Base-by-base conservation (phyloP, 2,113 vertebrate genomes). In the Alouatta palliata region DNA sequence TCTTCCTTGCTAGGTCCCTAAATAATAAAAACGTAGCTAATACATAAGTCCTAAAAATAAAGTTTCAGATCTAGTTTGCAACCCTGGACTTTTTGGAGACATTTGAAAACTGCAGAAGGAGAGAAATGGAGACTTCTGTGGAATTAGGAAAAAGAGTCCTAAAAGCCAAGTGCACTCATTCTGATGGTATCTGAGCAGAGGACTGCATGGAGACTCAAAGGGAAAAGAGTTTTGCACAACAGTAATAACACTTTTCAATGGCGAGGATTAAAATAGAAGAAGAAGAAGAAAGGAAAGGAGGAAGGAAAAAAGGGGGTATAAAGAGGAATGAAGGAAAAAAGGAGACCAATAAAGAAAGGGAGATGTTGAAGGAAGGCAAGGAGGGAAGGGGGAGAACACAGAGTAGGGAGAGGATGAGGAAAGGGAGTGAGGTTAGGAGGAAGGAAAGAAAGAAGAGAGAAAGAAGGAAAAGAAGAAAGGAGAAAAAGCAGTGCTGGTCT, bases 251-350 rank as follows among this genome's bases (percentile, higher is more conserved):
- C 17, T 77, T 81, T 52, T 76, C 20, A 64, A 11, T 49, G 75
- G 21, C 30, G 43, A 58, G 23, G 20, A 77, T 94, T 71, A 64
- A 79, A 5, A 82, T 49, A 96, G 96, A 71, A 25, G 64, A 95
- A 94, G 11, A 70, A 95, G 56, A 61, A 64, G 61, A 64, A 64
- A 68, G 66, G 16, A 68, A 68, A 1, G 32, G 16, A n/a, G 32
- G 66, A 68, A 68, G 66, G 66, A 35, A 35, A 66, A 13, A 68
- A 8, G 30, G 6, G 32, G 14, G 2, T 68, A 68, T 68, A 68
- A 35, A 17, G 66, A 68, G 66, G 66, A 68, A 68, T 68, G 66
- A 35, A 35, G 32, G 66, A 19, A 35, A n/a, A 64, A 32, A 32
- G 61, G 66, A 68, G 1, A 68, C 19, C 32, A 68, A 7, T 16